These are phyloP conservation scores for Tiliacea aurago DNA, from an alignment of 2,888 invertebrate species.

Conservation along the genomic window DNA sequence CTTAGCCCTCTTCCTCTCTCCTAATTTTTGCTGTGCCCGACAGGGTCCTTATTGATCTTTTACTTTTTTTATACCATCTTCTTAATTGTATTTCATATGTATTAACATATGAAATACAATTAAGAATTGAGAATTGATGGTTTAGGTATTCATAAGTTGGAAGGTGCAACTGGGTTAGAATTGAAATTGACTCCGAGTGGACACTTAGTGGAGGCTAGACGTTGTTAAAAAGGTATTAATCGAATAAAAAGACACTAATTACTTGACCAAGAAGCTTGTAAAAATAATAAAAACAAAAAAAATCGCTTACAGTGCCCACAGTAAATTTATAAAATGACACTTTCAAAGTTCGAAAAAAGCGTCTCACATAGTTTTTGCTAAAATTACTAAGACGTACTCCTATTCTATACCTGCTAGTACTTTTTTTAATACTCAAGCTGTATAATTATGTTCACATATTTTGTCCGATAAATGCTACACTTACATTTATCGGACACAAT, in stretches of 20 bases:
- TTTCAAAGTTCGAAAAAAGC: not conserved
- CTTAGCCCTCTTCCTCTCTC: no score
- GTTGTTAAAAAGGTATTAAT: not conserved
- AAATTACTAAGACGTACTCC: not conserved
- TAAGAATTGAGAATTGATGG: no score
- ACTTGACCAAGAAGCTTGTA: no score
- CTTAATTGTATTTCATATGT: no score
- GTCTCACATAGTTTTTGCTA: not conserved
- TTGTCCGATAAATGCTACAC: no score
- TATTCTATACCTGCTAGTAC: not conserved
- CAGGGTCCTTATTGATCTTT: no score
- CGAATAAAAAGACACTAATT: not conserved
- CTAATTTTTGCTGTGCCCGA: no score
- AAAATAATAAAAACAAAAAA: not conserved
- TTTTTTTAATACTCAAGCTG: not conserved
- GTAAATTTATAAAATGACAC: not conserved
- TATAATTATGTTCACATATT: not conserved
- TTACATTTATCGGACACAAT: not conserved
- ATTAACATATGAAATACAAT: no score
- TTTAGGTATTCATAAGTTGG: not conserved
- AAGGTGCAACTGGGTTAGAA: not conserved
- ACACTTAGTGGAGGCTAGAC: not conserved
- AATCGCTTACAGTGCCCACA: not conserved
- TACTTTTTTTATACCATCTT: no score
- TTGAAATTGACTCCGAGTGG: not conserved